A percentile compares a stretch with the other conserved stretches of the same genome.
Conservation (phyloP, 2,113 vertebrate genomes). For the Amblyornis subalaris region DNA sequence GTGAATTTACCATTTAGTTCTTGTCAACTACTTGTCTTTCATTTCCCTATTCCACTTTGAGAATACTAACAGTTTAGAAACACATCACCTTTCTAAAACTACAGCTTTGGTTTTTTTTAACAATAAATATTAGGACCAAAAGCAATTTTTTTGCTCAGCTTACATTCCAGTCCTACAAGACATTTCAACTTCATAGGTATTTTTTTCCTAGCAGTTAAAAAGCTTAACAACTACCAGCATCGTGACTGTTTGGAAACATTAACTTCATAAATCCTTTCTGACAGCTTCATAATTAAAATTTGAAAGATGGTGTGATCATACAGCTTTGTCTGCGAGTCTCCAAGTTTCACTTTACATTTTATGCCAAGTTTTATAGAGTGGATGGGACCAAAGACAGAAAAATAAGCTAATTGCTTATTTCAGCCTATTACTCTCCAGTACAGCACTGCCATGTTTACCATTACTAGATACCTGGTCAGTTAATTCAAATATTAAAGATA, state of each 20-base stretch:
- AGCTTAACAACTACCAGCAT: neutral
- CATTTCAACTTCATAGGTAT: neutral
- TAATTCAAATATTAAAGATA: neutral
- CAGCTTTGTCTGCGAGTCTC: neutral
- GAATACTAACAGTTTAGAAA: neutral
- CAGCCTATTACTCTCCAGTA: neutral
- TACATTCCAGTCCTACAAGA: neutral
- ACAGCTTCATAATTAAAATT: neutral
- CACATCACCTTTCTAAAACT: neutral
- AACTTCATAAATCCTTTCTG: neutral
- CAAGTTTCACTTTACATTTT: neutral
- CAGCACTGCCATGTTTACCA: neutral
- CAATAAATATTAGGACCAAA: neutral
- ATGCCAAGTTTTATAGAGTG: neutral
- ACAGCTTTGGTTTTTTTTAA: neutral
- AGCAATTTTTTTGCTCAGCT: neutral
- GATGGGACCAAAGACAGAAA: neutral
- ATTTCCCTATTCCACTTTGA: neutral
- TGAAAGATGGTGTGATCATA: neutral
- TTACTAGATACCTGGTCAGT: neutral
- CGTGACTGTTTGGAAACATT: neutral
- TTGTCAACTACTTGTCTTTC: neutral
- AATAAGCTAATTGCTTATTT: neutral
- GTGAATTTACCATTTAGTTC: neutral
- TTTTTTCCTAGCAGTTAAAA: neutral